These are phyloP conservation scores for Nipponia nippon DNA, from an alignment of 2,113 vertebrate genomes.

Conservation along the genomic window DNA sequence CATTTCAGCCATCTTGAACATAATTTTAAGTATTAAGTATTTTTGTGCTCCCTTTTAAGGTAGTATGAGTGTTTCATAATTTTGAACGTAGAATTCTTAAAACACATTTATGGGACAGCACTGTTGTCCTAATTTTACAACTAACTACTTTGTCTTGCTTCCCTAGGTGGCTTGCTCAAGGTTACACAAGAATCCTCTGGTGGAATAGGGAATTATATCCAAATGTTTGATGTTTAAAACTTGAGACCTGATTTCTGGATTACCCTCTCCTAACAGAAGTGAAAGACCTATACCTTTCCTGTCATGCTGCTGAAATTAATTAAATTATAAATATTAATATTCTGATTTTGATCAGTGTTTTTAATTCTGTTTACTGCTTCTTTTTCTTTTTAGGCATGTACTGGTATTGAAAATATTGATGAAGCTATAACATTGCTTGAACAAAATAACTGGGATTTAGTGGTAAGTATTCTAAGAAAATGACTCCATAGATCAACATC, in stretches of 20 bases:
- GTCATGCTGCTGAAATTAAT: not conserved
- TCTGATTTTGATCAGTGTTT: constrained; percentile 21
- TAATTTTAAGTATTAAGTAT: not conserved
- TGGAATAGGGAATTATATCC: not conserved
- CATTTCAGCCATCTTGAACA: not conserved
- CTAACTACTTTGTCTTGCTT: not conserved
- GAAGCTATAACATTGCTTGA: constrained; percentile 98
- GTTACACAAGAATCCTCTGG: not conserved
- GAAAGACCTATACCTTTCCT: not conserved
- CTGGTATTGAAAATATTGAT: constrained; percentile 99
- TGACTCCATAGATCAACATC: not conserved
- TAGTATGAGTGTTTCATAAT: not conserved
- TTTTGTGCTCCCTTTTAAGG: not conserved
- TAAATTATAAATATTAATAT: not conserved
- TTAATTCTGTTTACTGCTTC: constrained; percentile 40
- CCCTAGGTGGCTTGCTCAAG: not conserved
- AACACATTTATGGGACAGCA: not conserved
- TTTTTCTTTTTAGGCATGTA: constrained; percentile 87
- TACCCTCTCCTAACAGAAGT: not conserved
- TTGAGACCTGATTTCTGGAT: not conserved
- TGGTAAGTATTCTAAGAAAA: constrained; percentile 85
- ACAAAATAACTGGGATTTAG: constrained; percentile 99
- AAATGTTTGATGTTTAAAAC: not conserved
- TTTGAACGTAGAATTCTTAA: not conserved
- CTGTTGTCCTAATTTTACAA: not conserved